A percentile compares a stretch with the other conserved stretches of the same genome.
phyloP scores from a whole-genome alignment of 35 echinoderm and acorn worm genomes.

The Ptychodera flava region DNA sequence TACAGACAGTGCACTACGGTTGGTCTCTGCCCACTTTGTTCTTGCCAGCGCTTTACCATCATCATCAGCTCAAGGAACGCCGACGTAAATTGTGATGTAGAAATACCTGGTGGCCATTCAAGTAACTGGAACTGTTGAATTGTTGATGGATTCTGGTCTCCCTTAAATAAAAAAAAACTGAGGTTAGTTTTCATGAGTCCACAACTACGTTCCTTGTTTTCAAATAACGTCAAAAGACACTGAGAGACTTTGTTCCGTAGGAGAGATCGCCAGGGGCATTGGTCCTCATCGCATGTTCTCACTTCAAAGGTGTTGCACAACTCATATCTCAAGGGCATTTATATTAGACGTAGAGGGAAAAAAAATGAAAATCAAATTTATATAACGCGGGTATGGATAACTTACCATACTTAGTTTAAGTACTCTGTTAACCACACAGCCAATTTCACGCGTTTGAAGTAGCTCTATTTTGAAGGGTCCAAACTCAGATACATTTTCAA shows the following conservation, averaged over 20 bases:
- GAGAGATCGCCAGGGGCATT: too few relatives aligned
- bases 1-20: constrained; percentile 37
- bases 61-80: not conserved
- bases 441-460: constrained; percentile 3
- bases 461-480: constrained; percentile 21
- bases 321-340: too few relatives aligned
- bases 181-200: not conserved
- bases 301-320: too few relatives aligned
- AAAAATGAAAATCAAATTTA: too few relatives aligned
- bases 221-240: not conserved
- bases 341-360: too few relatives aligned
- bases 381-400: too few relatives aligned
- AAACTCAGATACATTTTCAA: not conserved
- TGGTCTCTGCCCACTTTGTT: not conserved
- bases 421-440: not conserved
- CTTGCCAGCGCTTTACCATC: not conserved
- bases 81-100: not conserved
- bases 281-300: too few relatives aligned
- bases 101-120: constrained; percentile 39
- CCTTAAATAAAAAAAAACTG: not conserved
- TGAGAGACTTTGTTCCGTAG: too few relatives aligned
- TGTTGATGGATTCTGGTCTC: constrained; percentile 2
- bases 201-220: not conserved
- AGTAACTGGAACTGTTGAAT: constrained; percentile 44
- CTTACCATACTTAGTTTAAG: too few relatives aligned